Conservation (phyloP, 2,797 vertebrate species). For the Luscinia megarhynchos region DNA sequence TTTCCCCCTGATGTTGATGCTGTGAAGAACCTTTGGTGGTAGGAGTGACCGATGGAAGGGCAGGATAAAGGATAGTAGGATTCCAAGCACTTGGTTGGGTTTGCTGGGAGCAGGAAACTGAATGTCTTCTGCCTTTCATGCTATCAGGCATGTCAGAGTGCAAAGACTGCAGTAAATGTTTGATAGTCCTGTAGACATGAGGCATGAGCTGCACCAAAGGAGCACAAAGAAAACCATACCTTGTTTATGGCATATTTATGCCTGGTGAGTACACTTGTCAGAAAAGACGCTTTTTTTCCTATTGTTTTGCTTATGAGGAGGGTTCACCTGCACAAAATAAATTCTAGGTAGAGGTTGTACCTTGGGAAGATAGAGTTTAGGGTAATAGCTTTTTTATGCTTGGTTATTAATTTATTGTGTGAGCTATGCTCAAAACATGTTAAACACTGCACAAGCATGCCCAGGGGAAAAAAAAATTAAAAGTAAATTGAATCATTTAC, state of each 20-base stretch:
- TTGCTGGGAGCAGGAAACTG: neutral
- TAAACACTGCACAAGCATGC: neutral
- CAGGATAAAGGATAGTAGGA: neutral
- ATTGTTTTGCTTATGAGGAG: neutral
- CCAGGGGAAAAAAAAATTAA: neutral
- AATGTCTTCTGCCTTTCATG: neutral
- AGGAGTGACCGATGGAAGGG: neutral
- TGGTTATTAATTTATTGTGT: neutral
- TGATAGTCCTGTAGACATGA: neutral
- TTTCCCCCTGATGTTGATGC: neutral
- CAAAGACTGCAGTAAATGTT: neutral
- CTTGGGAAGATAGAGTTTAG: neutral
- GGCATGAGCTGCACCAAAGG: neutral
- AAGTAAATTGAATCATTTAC: slow-evolving; percentile 1
- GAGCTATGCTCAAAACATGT: neutral
- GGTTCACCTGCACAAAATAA: neutral
- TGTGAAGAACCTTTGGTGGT: neutral
- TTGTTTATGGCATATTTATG: neutral
- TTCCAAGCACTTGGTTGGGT: neutral
- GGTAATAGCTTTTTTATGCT: neutral
- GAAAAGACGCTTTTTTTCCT: rapidly evolving
- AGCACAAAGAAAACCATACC: neutral
- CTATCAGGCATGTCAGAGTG: neutral
- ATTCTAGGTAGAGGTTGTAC: neutral
- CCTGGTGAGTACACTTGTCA: neutral